phyloP scores from a whole-genome alignment of 2,888 invertebrate species.

The Aphodius granarius region DNA sequence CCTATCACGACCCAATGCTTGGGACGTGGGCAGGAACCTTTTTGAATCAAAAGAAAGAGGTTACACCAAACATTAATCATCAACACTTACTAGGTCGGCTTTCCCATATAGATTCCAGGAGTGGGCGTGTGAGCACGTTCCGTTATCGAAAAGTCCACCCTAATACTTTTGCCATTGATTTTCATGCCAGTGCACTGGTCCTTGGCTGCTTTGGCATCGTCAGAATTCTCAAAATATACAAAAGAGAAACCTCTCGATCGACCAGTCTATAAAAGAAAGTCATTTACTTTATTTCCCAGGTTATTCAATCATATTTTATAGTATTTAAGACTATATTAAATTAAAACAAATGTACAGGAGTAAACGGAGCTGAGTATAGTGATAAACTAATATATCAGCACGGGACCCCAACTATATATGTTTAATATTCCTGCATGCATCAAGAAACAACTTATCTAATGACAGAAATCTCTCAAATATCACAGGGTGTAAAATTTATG shows the following conservation, averaged over 20 bases:
- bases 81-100: conserved; percentile 73
- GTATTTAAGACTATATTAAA: no score
- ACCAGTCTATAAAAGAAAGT: conserved; percentile 67
- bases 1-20: background rate
- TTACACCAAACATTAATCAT: conserved; percentile 6
- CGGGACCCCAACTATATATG: conserved; percentile 8
- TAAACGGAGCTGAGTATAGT: conserved; percentile 11
- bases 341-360: background rate
- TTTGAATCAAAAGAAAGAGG: background rate
- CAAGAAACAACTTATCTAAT: background rate
- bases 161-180: conserved; percentile 88
- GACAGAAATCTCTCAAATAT: conserved; percentile 8
- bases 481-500: background rate
- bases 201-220: conserved; percentile 92
- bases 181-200: conserved; percentile 93
- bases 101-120: conserved; percentile 96
- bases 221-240: conserved; percentile 86
- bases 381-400: conserved; percentile 1
- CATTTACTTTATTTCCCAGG: no score
- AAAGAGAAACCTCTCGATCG: conserved; percentile 96
- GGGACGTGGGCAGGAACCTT: background rate
- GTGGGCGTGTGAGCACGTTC: conserved; percentile 96
- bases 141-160: conserved; percentile 96
- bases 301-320: no score
- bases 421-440: conserved; percentile 7